Conservation (phyloP, 2,888 invertebrate species). For the Arctia plantaginis region DNA sequence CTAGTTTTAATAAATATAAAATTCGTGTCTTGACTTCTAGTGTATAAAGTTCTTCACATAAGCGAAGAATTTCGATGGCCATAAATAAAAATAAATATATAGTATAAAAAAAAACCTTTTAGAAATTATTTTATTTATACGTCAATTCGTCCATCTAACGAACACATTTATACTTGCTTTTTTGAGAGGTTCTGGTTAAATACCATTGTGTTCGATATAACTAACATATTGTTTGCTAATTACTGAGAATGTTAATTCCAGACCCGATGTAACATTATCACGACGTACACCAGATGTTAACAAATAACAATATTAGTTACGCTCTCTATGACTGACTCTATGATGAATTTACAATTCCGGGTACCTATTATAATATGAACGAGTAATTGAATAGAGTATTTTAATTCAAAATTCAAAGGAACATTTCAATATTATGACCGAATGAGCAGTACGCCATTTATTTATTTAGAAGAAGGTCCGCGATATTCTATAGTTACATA, state of each 20-base stretch:
- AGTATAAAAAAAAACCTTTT: too few relatives aligned
- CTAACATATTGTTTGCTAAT: neutral
- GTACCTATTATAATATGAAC: neutral
- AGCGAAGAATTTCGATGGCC: too few relatives aligned
- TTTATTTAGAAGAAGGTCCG: neutral
- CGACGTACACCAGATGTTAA: conserved; percentile 1
- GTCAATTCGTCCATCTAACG: neutral
- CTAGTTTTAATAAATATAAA: neutral
- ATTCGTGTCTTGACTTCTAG: neutral
- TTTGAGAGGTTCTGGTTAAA: neutral
- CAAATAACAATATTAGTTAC: neutral
- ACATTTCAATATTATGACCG: too few relatives aligned
- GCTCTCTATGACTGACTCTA: neutral
- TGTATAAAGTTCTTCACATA: neutral
- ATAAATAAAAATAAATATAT: too few relatives aligned
- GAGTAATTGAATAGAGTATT: neutral
- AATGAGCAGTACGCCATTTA: neutral
- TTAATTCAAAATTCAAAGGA: too few relatives aligned
- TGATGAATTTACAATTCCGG: neutral
- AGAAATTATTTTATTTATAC: too few relatives aligned
- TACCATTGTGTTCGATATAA: neutral
- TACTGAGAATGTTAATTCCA: neutral
- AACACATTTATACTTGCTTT: too few relatives aligned
- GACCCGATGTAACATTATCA: neutral
- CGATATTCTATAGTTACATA: neutral